Evolutionary conservation across 1,140 invertebrate species (phyloP).

Genomic region (Atta colombica): DNA sequence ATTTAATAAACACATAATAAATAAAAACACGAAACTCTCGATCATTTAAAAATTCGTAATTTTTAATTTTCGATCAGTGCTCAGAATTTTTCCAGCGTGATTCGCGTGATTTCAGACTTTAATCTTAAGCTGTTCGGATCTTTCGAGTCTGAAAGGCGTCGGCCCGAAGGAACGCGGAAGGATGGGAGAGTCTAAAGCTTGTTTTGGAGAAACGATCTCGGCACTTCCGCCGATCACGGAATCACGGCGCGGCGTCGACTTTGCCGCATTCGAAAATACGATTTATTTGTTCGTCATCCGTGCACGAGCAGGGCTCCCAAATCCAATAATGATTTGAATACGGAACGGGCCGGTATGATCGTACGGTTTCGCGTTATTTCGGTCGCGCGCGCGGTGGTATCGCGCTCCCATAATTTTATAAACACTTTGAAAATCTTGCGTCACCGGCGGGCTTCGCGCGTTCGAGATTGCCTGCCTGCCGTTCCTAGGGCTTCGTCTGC

Average conservation of each 20-base stretch:
- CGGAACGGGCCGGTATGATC: slow-evolving; percentile 39
- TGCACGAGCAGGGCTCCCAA: slow-evolving; percentile 78
- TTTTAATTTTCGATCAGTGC: neutral
- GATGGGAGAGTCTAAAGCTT: slow-evolving; percentile 2
- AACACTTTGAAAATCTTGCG: slow-evolving; percentile 87
- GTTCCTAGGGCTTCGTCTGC: slow-evolving; percentile 82
- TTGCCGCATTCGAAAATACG: slow-evolving; percentile 42
- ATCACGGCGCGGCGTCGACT: neutral
- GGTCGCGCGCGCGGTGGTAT: slow-evolving; percentile 74
- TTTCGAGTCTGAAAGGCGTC: neutral
- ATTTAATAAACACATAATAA: too few species aligned
- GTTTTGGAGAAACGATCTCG: neutral
- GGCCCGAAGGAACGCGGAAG: neutral
- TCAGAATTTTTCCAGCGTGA: neutral
- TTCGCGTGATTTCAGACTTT: neutral
- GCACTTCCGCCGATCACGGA: neutral
- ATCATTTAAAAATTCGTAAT: neutral
- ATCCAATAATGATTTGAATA: slow-evolving; percentile 84
- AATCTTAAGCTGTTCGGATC: neutral
- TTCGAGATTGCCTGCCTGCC: slow-evolving; percentile 83
- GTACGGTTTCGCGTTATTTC: slow-evolving; percentile 83
- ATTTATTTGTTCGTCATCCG: slow-evolving; percentile 65
- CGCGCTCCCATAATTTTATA: slow-evolving; percentile 85
- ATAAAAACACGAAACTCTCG: too few species aligned
- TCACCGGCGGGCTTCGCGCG: slow-evolving; percentile 79